phyloP scores from a whole-genome alignment of 2,113 vertebrate genomes.

The Mus pahari region DNA sequence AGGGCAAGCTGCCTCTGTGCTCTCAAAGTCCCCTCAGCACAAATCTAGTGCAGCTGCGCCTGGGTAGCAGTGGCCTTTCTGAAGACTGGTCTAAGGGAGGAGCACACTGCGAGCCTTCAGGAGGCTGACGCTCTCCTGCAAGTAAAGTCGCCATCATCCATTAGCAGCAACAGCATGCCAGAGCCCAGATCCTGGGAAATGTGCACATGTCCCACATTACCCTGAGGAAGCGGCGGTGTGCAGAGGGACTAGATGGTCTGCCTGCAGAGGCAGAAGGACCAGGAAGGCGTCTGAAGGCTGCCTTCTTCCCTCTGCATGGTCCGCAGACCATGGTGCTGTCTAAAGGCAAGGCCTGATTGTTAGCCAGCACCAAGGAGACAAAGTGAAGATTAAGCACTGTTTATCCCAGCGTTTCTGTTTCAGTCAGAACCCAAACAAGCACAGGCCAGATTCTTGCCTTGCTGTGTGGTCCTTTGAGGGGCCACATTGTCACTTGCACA shows the following conservation, averaged over 20 bases:
- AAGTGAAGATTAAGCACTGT: background rate
- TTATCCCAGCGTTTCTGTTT: background rate
- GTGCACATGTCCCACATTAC: rapidly evolving
- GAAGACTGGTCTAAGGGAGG: background rate
- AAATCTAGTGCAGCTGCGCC: background rate
- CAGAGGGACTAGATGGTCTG: background rate
- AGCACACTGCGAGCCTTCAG: background rate
- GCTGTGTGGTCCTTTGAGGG: background rate
- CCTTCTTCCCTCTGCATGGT: background rate
- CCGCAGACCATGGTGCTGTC: background rate
- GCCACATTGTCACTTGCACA: background rate
- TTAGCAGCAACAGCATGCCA: background rate
- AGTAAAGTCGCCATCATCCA: background rate
- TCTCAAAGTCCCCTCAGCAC: background rate
- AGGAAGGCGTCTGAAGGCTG: background rate
- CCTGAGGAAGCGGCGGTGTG: rapidly evolving
- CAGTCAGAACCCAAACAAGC: background rate
- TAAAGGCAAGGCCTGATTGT: background rate
- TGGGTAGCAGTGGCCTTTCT: background rate
- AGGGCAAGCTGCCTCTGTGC: background rate
- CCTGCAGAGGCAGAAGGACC: background rate
- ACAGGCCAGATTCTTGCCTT: background rate
- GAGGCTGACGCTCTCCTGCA: background rate
- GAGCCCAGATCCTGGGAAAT: background rate
- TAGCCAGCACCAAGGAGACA: no score